Percentiles rank a stretch among this genome's conserved stretches.
Conservation (phyloP, 2,888 invertebrate species). For the Hanleya hanleyi region DNA sequence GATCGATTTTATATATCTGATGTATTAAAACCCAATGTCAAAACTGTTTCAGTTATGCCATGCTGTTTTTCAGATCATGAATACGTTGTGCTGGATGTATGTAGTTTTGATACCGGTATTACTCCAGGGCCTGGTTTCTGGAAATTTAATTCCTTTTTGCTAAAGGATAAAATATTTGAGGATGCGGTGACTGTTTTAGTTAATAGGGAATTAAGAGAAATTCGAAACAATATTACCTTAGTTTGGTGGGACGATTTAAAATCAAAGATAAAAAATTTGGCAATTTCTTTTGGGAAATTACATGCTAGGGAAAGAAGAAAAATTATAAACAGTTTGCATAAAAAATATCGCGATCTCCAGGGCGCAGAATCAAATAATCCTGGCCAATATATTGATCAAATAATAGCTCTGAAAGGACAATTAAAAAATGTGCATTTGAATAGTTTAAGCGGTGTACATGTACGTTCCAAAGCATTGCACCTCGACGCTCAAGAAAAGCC, state of each 20-base stretch:
- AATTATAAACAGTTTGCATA: neutral
- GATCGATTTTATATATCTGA: conserved; percentile 3
- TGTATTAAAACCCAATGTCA: no score
- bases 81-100: neutral
- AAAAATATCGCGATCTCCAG: neutral
- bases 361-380: neutral
- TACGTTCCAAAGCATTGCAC: neutral
- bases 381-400: neutral
- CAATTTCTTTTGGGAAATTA: neutral
- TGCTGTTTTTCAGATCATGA: conserved; percentile 12
- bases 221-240: neutral
- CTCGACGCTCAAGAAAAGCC: neutral
- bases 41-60: neutral
- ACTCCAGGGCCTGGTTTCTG: neutral
- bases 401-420: neutral
- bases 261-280: neutral
- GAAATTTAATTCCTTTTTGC: neutral
- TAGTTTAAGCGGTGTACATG: neutral
- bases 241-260: neutral
- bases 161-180: neutral
- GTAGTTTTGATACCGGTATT: neutral
- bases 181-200: neutral
- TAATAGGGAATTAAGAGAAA: neutral
- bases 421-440: neutral
- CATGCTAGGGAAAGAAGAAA: neutral